Base-by-base conservation (phyloP, 2,113 vertebrate genomes). In the Dasyornis broadbenti region DNA sequence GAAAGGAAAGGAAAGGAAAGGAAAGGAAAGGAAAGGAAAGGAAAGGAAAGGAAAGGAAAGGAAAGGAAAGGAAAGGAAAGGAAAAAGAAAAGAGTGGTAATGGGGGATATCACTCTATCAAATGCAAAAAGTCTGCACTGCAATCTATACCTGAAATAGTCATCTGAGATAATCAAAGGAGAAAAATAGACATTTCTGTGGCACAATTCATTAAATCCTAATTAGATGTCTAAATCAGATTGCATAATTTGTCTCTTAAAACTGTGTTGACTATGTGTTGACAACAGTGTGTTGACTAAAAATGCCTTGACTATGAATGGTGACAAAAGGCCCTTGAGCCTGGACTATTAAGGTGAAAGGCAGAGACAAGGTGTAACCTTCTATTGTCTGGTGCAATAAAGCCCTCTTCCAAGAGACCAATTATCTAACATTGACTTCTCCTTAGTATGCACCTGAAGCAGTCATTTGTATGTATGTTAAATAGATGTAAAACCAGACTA, bases 201-300 rank as follows among this genome's bases (percentile, higher is more conserved):
- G 53, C 22, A 79, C 40, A 72, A 72, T 82, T 95, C 26, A 92
- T 80, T 90, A 94, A 80, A 88, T 37, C 35, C 42, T 77, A 77
- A 95, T 90, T 86, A 95, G 75, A 79, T 49, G 28, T 83, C 71
- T 92, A 88, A 92, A 86, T 85, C 69, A 84, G 73, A 91, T 52
- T 1, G 7, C 54, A 64, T 65, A 84, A 91, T 73, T 61, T 64
- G 23, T 42, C 69, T 75, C 60, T 70, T 88, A 82, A 50, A 86
- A 60, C 45, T 66, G 13, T 49, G 53, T 50, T 90, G 82, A 81
- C 78, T 87, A 50, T 21, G 21, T 64, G 66, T 44, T 86, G 84
- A 91, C 69, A 89, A 89, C 40, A 44, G 52, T 8, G 44, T 71
- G 44, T 35, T 80, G 68, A 92, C 86, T 85, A 47, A 42, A 87